These are phyloP conservation scores for Philonicus albiceps DNA, from an alignment of 2,888 invertebrate species.

Conservation along the genomic window DNA sequence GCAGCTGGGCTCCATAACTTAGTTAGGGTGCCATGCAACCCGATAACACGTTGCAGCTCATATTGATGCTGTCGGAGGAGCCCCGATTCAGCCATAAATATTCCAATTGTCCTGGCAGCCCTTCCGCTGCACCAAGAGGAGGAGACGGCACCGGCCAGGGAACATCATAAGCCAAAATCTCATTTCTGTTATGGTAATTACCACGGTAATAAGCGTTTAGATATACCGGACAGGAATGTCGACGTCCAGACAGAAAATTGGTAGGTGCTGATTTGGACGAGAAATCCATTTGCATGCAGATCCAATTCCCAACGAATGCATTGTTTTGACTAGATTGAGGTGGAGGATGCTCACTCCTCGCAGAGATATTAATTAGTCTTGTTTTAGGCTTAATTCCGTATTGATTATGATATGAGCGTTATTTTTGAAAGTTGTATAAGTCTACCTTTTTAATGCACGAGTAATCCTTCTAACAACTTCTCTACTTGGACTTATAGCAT, in stretches of 20 bases:
- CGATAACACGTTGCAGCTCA: not conserved
- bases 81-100: constrained; percentile 4
- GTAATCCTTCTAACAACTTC: no score
- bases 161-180: constrained; percentile 9
- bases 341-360: not conserved
- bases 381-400: not conserved
- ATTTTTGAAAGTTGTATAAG: no score
- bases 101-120: not conserved
- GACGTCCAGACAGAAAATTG: not conserved
- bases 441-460: no score
- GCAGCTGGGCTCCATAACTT: not conserved
- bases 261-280: not conserved
- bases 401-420: not conserved
- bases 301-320: not conserved
- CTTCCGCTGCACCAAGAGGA: not conserved
- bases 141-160: not conserved
- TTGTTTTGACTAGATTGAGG: not conserved
- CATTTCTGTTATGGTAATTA: constrained; percentile 21
- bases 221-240: not conserved
- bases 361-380: not conserved
- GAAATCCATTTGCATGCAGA: not conserved
- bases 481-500: no score
- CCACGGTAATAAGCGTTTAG: not conserved
- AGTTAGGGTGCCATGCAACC: not conserved
- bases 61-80: not conserved